A percentile compares a stretch with the other conserved stretches of the same genome.
Conservation (phyloP, 2,888 invertebrate species). For the Tineola bisselliella region DNA sequence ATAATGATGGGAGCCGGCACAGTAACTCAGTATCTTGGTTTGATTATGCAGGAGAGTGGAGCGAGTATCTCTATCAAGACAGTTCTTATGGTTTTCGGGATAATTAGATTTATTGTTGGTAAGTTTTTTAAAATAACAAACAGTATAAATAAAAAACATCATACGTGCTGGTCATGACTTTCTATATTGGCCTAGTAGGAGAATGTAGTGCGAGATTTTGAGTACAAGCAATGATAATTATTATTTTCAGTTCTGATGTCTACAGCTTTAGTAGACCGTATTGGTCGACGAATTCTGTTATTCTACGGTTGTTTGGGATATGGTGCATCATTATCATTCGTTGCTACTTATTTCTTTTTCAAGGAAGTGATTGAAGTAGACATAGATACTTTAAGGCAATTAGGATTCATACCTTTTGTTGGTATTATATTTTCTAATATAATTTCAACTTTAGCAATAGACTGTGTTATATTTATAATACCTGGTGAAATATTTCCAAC, state of each 20-base stretch:
- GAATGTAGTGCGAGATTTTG: too few relatives aligned
- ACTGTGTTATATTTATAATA: slow-evolving; percentile 54
- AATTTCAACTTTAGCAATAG: slow-evolving; percentile 45
- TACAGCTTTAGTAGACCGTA: slow-evolving; percentile 35
- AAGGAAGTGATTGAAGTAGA: slow-evolving; percentile 31
- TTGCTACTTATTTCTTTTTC: slow-evolving; percentile 44
- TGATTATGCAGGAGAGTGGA: slow-evolving; percentile 42
- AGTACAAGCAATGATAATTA: neutral
- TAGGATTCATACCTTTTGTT: slow-evolving; percentile 42
- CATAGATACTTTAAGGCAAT: slow-evolving; percentile 25
- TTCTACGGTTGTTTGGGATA: slow-evolving; percentile 44
- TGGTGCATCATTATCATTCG: slow-evolving; percentile 24
- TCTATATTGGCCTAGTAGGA: too few relatives aligned
- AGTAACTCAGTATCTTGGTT: slow-evolving; percentile 42
- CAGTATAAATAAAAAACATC: too few relatives aligned
- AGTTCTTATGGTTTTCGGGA: slow-evolving; percentile 42
- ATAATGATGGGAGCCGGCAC: slow-evolving; percentile 38
- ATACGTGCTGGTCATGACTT: too few relatives aligned
- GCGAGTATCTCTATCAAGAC: slow-evolving; percentile 29
- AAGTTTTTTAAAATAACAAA: slow-evolving; percentile 14
- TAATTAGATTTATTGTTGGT: slow-evolving; percentile 39
- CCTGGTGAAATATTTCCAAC: slow-evolving; percentile 67
- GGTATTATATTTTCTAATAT: slow-evolving; percentile 41
- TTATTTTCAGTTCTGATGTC: slow-evolving; percentile 36
- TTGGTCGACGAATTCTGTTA: slow-evolving; percentile 57